A percentile compares a stretch with the other conserved stretches of the same genome.
Conservation (phyloP, 1,140 invertebrate genomes). For the Trinorchestia longiramus region DNA sequence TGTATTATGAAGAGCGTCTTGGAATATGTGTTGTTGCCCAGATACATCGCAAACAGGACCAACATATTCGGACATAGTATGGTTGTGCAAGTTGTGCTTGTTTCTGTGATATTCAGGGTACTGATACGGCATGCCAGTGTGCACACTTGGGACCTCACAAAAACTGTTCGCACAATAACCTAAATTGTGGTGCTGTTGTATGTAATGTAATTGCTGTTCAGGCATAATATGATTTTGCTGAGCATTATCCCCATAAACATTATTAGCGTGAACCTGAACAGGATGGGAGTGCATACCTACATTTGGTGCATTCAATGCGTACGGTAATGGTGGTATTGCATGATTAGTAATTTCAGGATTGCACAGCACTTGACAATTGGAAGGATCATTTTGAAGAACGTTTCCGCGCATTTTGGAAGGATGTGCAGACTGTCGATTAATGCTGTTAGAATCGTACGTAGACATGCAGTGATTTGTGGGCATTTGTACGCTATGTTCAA, state of each 20-base stretch:
- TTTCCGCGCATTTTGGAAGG: background rate
- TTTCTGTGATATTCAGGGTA: background rate
- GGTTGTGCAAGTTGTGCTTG: background rate
- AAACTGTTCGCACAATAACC: background rate
- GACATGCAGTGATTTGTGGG: background rate
- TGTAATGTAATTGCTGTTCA: background rate
- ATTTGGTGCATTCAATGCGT: background rate
- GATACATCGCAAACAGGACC: background rate
- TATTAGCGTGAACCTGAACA: background rate
- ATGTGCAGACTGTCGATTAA: background rate
- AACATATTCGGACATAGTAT: background rate
- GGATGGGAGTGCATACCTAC: background rate
- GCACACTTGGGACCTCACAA: background rate
- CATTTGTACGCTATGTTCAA: background rate
- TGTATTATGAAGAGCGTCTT: background rate
- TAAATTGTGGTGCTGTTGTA: background rate
- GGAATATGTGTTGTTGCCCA: background rate
- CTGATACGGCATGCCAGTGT: background rate
- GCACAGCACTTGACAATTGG: slow-evolving; percentile 30
- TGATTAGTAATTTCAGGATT: background rate
- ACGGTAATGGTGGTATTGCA: background rate
- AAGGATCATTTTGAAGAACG: background rate
- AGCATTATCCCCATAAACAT: background rate
- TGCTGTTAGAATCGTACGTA: background rate
- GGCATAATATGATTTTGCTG: slow-evolving; percentile 12